Conservation (phyloP, 2,113 vertebrate genomes). For the Illadopsis cleaveri region DNA sequence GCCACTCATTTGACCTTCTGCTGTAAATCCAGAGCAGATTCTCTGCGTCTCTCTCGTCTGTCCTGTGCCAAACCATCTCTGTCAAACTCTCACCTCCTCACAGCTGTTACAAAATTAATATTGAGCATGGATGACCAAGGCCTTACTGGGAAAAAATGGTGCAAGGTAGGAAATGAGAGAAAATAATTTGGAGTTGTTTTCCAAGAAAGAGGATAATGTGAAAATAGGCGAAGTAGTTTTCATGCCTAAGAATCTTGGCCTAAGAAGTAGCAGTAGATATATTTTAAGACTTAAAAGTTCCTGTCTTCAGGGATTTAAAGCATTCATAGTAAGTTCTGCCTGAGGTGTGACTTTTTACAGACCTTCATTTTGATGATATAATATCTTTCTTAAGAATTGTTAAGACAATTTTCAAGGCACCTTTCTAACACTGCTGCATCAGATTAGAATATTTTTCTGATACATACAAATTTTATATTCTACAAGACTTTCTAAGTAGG, state of each 20-base stretch:
- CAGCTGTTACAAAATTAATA: background rate
- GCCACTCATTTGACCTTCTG: background rate
- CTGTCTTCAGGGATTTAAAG: background rate
- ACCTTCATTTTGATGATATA: background rate
- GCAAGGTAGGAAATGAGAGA: background rate
- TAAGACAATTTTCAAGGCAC: background rate
- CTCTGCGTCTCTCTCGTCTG: background rate
- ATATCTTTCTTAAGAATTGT: background rate
- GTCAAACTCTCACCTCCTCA: background rate
- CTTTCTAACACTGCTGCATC: background rate
- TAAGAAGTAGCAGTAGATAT: background rate
- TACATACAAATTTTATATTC: background rate
- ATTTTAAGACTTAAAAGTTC: background rate
- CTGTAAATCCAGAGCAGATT: background rate
- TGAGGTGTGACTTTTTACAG: background rate
- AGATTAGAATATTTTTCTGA: background rate
- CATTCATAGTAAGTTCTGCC: background rate
- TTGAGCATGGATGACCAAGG: background rate
- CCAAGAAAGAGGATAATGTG: background rate
- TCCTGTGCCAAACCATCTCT: fast-evolving
- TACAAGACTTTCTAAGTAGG: background rate
- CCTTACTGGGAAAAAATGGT: background rate
- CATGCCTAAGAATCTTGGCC: background rate
- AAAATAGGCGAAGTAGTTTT: background rate
- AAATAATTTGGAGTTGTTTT: background rate